Conservation (phyloP, 2,888 invertebrate species). For the Caradrina kadenii region DNA sequence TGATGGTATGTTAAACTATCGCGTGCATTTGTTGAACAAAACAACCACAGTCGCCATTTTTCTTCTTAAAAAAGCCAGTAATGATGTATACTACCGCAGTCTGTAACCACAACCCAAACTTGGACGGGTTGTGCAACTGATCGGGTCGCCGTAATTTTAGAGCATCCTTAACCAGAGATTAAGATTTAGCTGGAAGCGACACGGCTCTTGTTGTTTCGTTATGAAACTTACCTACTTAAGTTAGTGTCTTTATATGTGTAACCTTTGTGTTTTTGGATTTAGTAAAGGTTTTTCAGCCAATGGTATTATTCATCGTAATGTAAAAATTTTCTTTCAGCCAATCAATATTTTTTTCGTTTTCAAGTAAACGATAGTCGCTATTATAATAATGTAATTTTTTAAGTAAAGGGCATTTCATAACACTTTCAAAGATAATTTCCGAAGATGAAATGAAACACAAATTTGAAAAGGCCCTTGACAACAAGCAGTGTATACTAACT, state of each 20-base stretch:
- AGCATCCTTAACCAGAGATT: conserved; percentile 42
- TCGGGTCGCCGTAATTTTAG: conserved; percentile 67
- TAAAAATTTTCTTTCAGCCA: too few relatives aligned
- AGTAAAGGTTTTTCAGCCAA: not conserved
- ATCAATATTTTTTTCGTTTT: too few relatives aligned
- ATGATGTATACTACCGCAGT: conserved; percentile 66
- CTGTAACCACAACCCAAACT: conserved; percentile 65
- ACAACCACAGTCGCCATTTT: conserved; percentile 12
- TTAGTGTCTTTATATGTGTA: not conserved
- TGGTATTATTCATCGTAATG: too few relatives aligned
- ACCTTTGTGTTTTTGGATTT: not conserved
- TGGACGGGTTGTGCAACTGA: conserved; percentile 71
- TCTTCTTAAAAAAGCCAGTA: conserved; percentile 65
- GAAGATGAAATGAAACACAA: too few relatives aligned
- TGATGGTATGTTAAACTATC: too few relatives aligned
- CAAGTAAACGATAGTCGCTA: too few relatives aligned
- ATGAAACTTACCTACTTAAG: not conserved
- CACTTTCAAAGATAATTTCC: too few relatives aligned
- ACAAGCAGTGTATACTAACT: too few relatives aligned
- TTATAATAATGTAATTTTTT: too few relatives aligned
- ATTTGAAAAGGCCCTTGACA: too few relatives aligned
- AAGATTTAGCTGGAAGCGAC: conserved; percentile 49
- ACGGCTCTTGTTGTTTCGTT: conserved; percentile 8
- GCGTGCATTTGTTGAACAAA: conserved; percentile 11
- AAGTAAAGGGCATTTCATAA: too few relatives aligned